Base-by-base conservation (phyloP, 2,888 invertebrate species). In the Phrixothrix hirtus region DNA sequence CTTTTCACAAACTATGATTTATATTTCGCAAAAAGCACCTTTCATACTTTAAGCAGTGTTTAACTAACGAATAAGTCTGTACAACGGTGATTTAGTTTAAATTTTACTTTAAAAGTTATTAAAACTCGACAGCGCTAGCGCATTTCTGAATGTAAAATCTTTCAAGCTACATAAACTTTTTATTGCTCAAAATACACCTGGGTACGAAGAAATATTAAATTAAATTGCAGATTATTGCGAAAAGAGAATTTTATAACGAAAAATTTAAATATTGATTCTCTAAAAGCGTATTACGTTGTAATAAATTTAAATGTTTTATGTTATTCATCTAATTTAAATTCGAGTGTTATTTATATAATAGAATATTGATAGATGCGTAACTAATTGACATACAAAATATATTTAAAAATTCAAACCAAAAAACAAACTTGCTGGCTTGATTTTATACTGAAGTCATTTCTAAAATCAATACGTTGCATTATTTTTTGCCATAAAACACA, bases 1-100 rank as follows among this genome's bases (percentile, higher is more conserved):
- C 43, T 43, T 49, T 37, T 25, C 43, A 13, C 43, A 37, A 49
- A 43, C 43, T 43, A 31, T 49, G 49, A 49, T 43, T 49, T 49
- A 49, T 43, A 25, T 35, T 17, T 11, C 32, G 11, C 21, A 21
- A 21, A 21, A 21, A 21, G 21, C 21, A 21, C 21, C 21, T 21
- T 21, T 21, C 7, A 7, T 21, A 21, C 21, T 21, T n/a, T 21
- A 21, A 21, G 7, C 21, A 21, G 3, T 21, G 4, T 21, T 21
- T 5, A 21, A 21, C 21, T 3, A 7, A 21, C 4, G 21, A 21
- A 21, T 21, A 21, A 21, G 3, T 5, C 21, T 21, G 4, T 21
- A 7, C 7, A 21, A 21, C 21, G 21, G 21, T 21, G 21, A 21
- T 21, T 21, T 21, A 21, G 21, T 21, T 7, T 21, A 21, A 21